Percentiles rank a stretch among this genome's conserved stretches.
Evolutionary conservation across 2,888 invertebrate genomes (phyloP).

Genomic region (Ethmia dodecea): DNA sequence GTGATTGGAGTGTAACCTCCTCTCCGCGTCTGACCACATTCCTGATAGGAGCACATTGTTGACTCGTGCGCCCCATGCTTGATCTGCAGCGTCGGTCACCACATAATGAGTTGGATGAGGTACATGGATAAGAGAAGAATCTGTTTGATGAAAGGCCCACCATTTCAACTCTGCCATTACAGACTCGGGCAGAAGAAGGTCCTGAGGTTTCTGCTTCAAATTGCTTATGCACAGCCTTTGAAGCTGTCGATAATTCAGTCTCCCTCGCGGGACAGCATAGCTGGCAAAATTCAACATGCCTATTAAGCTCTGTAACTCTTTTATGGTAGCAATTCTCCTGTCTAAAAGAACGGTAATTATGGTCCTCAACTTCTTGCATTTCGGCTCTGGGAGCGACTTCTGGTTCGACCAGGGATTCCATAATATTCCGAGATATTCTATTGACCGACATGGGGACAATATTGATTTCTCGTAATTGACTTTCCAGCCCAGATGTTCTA

Average conservation of each 20-base stretch:
- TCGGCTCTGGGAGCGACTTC: not conserved
- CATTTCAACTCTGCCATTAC: slow-evolving; percentile 14
- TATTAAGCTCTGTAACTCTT: not conserved
- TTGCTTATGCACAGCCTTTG: not conserved
- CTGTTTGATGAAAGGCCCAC: slow-evolving; percentile 14
- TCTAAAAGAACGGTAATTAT: too few relatives aligned
- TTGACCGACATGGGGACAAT: not conserved
- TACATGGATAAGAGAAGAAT: slow-evolving; percentile 5
- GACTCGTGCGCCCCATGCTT: slow-evolving; percentile 19
- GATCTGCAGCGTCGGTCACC: slow-evolving; percentile 16
- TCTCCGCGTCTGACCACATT: slow-evolving; percentile 12
- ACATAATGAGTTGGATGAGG: slow-evolving; percentile 16
- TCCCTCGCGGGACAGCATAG: not conserved
- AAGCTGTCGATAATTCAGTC: not conserved
- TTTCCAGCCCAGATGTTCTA: not conserved
- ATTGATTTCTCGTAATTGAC: slow-evolving; percentile 1
- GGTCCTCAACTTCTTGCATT: too few relatives aligned
- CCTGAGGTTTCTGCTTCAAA: slow-evolving; percentile 1
- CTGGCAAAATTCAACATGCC: slow-evolving; percentile 1
- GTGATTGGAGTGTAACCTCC: slow-evolving; percentile 19
- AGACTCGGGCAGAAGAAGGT: slow-evolving; percentile 10
- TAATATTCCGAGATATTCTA: not conserved
- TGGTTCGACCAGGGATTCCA: not conserved
- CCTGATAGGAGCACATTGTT: slow-evolving; percentile 14
- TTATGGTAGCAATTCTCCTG: slow-evolving; percentile 7